Percentiles rank a stretch among this genome's conserved stretches.
phyloP scores from a whole-genome alignment of 2,797 vertebrate genomes.

The Petrocephalus schoutedeni region DNA sequence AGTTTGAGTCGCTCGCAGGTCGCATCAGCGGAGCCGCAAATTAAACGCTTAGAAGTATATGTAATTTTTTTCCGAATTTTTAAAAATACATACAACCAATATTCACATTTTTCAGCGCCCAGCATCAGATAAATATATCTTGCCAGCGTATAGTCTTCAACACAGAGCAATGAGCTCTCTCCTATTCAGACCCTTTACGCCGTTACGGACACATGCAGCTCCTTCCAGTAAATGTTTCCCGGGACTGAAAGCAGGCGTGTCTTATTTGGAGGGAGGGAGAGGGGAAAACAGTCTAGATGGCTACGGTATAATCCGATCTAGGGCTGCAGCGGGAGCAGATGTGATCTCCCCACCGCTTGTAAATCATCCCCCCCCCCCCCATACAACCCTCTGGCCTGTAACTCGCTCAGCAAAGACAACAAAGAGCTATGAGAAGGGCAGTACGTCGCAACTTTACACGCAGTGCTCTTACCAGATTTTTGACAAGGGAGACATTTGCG shows the following conservation, averaged over 20 bases:
- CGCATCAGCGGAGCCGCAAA: conserved; percentile 20
- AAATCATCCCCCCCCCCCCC: conserved; percentile 15
- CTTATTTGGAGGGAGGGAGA: conserved; percentile 38
- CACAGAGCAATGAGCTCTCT: background rate
- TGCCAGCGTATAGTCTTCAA: background rate
- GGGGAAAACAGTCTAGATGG: conserved; percentile 38
- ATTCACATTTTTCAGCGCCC: background rate
- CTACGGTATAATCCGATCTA: conserved; percentile 55
- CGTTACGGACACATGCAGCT: conserved; percentile 25
- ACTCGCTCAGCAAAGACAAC: conserved; percentile 14
- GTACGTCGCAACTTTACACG: background rate
- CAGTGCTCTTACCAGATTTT: background rate
- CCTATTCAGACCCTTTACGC: conserved; percentile 35
- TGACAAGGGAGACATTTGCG: background rate
- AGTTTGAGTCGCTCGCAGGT: background rate
- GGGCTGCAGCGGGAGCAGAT: conserved; percentile 6
- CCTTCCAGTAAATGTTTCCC: conserved; percentile 65
- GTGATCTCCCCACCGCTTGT: conserved; percentile 19
- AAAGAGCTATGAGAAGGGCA: conserved; percentile 14
- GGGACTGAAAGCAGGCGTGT: conserved; percentile 61
- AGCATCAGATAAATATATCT: background rate
- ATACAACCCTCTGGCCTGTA: background rate
- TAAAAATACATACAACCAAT: background rate
- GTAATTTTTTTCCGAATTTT: background rate
- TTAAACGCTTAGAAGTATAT: background rate